Evolutionary conservation across 1,140 invertebrate genomes (phyloP), one percentile per base, ranked within the genome.

Genomic region (Hirudo medicinalis): DNA sequence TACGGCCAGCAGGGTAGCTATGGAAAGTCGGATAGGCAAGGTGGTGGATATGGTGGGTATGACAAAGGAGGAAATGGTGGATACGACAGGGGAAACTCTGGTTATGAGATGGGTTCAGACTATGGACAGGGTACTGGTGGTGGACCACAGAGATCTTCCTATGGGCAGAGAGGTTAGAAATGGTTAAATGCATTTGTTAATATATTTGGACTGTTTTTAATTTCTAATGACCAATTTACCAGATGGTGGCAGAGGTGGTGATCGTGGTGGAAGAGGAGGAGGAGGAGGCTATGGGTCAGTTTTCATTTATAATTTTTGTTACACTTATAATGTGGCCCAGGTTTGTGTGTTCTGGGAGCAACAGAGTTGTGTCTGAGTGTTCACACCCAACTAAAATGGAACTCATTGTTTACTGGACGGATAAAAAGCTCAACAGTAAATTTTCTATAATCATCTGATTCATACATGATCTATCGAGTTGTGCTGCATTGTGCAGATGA

Each of bases 101-200:
- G 67, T 9, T 68, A 68, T 19, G 67, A 68, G 19, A 70, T 70
- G 69, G 69, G 69, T 0, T 70, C 69, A 8, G 43, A 49, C 17
- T 70, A 70, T 54, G 43, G n/a, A n/a, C 69, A 70, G 29, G 43
- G 36, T 20, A 43, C 69, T 11, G 69, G 69, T 17, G 69, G 69
- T 49, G 69, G 69, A 49, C 69, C 69, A 25, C 69, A 70, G 53
- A 70, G 69, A 53, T 70, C 69, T 22, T 70, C 69, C 19, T 70
- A 70, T 25, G 69, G 69, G 4, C n/a, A 32, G 11, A 29, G 69
- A 70, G 49, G 69, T 63, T 63, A 17, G 43, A 0, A 49, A 49
- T 8, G 43, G 5, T 49, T 49, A 2, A 49, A 49, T 49, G 9
- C 15, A 63, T 13, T 63, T 15, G 11, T 9, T 22, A 25, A 63